Evolutionary conservation across 2,113 vertebrate species (phyloP).

Genomic region (Mustela lutreola): DNA sequence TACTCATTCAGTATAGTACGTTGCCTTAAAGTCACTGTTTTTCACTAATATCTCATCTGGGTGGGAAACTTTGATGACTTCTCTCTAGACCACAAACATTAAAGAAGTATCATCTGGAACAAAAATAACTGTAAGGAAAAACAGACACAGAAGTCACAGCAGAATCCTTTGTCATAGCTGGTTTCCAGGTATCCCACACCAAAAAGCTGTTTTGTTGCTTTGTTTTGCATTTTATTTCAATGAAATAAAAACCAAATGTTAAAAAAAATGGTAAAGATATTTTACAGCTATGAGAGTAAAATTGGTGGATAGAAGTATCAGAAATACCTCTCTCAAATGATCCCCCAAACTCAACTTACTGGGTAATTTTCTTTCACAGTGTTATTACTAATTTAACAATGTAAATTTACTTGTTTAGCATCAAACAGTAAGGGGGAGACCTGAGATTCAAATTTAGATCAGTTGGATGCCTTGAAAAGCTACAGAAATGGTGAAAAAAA

Average conservation of each 20-base stretch:
- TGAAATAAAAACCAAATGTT: not conserved
- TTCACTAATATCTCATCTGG: not conserved
- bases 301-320: not conserved
- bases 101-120: not conserved
- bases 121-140: not conserved
- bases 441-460: not conserved
- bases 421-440: not conserved
- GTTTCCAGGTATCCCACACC: not conserved
- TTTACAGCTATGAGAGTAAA: not conserved
- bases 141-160: not conserved
- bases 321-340: not conserved
- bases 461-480: not conserved
- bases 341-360: not conserved
- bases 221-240: not conserved
- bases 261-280: not conserved
- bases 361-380: not conserved
- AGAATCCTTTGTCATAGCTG: not conserved
- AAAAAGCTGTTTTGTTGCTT: not conserved
- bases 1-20: not conserved
- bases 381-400: not conserved
- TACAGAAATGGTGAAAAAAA: not conserved
- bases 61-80: not conserved
- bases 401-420: not conserved
- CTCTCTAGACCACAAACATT: not conserved
- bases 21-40: not conserved